Evolutionary conservation across 2,113 vertebrate species (phyloP).

Genomic region (Pseudopodoces humilis): DNA sequence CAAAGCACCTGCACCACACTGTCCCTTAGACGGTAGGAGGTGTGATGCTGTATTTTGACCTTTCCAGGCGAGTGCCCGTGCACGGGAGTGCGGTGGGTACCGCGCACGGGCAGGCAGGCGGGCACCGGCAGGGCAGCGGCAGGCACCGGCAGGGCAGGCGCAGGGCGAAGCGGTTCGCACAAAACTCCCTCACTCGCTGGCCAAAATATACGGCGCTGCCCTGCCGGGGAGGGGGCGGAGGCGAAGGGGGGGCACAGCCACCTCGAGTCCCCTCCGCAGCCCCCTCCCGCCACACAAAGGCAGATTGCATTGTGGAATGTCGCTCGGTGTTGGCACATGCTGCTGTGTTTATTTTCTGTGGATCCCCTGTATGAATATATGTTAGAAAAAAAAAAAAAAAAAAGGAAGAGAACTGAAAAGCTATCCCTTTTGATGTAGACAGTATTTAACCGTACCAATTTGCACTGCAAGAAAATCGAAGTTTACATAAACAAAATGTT

Average conservation of each 20-base stretch:
- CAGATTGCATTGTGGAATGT: slow-evolving; percentile 79
- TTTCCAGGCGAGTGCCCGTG: slow-evolving; percentile 81
- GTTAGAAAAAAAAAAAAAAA: neutral
- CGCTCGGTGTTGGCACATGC: slow-evolving; percentile 86
- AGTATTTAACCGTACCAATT: slow-evolving; percentile 73
- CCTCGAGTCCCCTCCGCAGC: slow-evolving; percentile 24
- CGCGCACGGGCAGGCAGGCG: slow-evolving; percentile 35
- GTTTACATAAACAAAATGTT: slow-evolving; percentile 75
- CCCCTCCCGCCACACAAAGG: slow-evolving; percentile 66
- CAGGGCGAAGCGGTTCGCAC: slow-evolving; percentile 62
- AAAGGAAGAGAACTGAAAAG: slow-evolving; percentile 34
- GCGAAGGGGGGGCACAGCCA: neutral
- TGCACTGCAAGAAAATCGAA: slow-evolving; percentile 81
- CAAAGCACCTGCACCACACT: slow-evolving; percentile 83
- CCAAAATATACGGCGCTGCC: neutral
- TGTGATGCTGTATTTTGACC: slow-evolving; percentile 84
- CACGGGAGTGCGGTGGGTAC: slow-evolving; percentile 74
- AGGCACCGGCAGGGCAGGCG: slow-evolving; percentile 33
- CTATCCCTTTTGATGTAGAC: slow-evolving; percentile 65
- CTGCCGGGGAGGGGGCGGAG: neutral
- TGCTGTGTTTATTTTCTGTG: slow-evolving; percentile 85
- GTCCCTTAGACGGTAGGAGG: slow-evolving; percentile 83
- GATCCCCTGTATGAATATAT: slow-evolving; percentile 82
- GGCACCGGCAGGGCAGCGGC: neutral
- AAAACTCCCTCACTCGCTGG: slow-evolving; percentile 55